phyloP scores from a whole-genome alignment of 2,888 invertebrate genomes.

The Torymus auratus region DNA sequence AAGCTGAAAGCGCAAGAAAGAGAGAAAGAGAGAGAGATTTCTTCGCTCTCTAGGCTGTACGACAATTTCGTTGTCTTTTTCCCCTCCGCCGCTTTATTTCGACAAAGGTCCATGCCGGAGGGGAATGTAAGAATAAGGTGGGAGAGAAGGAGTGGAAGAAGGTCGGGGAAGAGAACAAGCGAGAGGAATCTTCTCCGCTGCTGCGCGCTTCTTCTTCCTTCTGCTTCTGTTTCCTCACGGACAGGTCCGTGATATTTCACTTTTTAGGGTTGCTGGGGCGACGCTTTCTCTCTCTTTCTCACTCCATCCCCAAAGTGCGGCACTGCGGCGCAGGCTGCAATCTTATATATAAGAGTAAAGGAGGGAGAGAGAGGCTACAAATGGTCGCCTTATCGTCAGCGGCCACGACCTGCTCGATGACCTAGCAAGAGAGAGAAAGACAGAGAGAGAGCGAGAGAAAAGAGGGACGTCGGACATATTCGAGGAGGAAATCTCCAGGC shows the following conservation, averaged over 20 bases:
- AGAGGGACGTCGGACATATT: slow-evolving; percentile 4
- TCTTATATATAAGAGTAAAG: neutral
- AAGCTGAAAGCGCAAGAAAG: neutral
- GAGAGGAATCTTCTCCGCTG: slow-evolving; percentile 1
- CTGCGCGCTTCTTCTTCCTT: neutral
- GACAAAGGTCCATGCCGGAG: neutral
- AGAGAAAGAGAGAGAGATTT: slow-evolving; percentile 27
- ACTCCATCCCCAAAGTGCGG: too few relatives aligned
- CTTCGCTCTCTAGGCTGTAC: neutral
- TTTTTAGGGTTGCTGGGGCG: slow-evolving; percentile 20
- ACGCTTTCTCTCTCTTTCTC: too few relatives aligned
- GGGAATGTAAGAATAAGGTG: neutral
- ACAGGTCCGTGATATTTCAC: slow-evolving; percentile 42
- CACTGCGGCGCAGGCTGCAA: too few relatives aligned
- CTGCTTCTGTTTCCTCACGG: neutral
- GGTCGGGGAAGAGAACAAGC: neutral
- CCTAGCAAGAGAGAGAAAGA: slow-evolving; percentile 5
- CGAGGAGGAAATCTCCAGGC: slow-evolving; percentile 31
- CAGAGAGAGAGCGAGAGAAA: neutral
- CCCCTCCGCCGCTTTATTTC: slow-evolving; percentile 17
- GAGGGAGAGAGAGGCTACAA: slow-evolving; percentile 32
- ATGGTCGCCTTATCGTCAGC: slow-evolving; percentile 42
- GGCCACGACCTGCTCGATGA: slow-evolving; percentile 8
- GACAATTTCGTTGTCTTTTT: slow-evolving; percentile 35
- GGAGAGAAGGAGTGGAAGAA: too few relatives aligned